Conservation (phyloP, 92 coral and sea anemone species). For the Phenganax subtilis region DNA sequence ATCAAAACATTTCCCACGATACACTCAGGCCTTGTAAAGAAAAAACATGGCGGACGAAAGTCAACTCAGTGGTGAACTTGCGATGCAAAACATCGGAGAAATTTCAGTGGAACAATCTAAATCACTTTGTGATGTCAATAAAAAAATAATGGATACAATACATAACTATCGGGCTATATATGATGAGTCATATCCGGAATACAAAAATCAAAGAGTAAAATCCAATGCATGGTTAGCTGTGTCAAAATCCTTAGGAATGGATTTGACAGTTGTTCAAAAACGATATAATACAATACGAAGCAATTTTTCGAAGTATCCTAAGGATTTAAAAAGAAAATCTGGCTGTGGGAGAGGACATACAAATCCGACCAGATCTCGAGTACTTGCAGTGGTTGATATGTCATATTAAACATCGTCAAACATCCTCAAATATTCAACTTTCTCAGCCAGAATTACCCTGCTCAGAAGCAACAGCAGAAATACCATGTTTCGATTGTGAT, state of each 20-base stretch:
- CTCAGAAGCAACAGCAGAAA: background rate
- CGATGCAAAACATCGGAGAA: too few species aligned
- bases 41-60: too few species aligned
- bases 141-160: background rate
- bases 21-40: too few species aligned
- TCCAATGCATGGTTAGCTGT: slow-evolving; percentile 35
- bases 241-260: slow-evolving; percentile 14
- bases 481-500: background rate
- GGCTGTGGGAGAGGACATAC: slow-evolving; percentile 40
- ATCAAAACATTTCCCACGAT: too few species aligned
- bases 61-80: too few species aligned
- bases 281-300: slow-evolving; percentile 34
- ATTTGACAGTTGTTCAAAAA: slow-evolving; percentile 28
- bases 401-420: slow-evolving; percentile 32
- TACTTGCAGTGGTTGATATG: slow-evolving; percentile 31
- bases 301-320: slow-evolving; percentile 28
- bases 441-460: slow-evolving; percentile 12
- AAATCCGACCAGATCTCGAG: slow-evolving; percentile 28
- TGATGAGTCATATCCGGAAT: slow-evolving; percentile 10
- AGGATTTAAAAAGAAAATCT: slow-evolving; percentile 34
- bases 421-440: slow-evolving; percentile 16
- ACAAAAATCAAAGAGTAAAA: slow-evolving; percentile 32
- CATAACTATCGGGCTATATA: background rate
- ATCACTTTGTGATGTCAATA: too few species aligned
- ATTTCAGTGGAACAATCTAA: too few species aligned